Percentiles rank a stretch among this genome's conserved stretches.
These are phyloP conservation scores for Neosilurus hyrtlii DNA, from an alignment of 2,797 vertebrate genomes.

Conservation along the genomic window DNA sequence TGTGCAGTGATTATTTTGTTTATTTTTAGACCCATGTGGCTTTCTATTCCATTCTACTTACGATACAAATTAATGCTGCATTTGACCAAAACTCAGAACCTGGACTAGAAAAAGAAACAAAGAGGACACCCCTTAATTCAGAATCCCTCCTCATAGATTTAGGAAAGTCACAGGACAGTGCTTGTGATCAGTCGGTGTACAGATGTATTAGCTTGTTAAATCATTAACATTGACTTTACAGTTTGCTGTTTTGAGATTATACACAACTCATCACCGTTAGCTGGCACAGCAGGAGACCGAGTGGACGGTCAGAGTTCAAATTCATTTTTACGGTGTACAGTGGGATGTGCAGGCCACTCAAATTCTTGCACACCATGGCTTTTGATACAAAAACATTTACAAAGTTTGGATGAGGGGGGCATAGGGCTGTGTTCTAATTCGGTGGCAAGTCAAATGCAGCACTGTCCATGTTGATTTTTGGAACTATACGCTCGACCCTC, in stretches of 20 bases:
- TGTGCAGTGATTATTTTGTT: not conserved
- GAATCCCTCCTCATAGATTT: not conserved
- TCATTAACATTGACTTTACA: not conserved
- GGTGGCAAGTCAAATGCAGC: not conserved
- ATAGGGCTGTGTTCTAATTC: not conserved
- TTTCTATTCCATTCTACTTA: not conserved
- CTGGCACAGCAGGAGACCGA: too few species aligned
- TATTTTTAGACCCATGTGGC: not conserved
- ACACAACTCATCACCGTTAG: too few species aligned
- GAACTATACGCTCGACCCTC: not conserved
- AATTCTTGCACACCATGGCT: too few species aligned
- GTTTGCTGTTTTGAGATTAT: too few species aligned
- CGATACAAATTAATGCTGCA: not conserved
- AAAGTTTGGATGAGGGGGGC: too few species aligned
- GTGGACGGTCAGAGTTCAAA: too few species aligned
- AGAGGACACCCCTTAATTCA: not conserved
- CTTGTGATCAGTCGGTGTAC: too few species aligned
- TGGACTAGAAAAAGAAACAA: not conserved
- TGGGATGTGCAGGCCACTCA: too few species aligned
- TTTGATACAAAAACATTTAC: too few species aligned
- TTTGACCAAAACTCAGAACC: not conserved
- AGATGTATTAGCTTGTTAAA: not conserved
- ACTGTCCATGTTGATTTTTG: not conserved
- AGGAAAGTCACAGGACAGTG: not conserved
- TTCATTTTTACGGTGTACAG: too few species aligned